Evolutionary conservation across 2,888 invertebrate species (phyloP), one percentile per base, ranked within the genome.

Genomic region (Clepsis dumicolana): DNA sequence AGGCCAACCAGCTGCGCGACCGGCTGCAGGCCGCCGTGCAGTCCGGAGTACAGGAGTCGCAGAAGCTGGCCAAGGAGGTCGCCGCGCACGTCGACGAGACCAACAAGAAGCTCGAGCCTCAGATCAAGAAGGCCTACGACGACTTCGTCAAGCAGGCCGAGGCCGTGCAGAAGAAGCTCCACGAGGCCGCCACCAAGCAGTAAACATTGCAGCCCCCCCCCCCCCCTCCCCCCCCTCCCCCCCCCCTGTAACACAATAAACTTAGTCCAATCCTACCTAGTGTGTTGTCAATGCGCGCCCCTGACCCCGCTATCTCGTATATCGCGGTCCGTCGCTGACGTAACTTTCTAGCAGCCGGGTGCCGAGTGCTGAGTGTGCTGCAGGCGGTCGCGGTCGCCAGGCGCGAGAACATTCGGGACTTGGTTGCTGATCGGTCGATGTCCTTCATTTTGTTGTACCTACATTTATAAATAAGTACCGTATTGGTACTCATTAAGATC

Each of bases 171-270:
- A 86, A 88, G 87, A 89, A 89, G 73, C 44, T 93, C 73, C 90
- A 89, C 81, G 91, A 89, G 21, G 91, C 86, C 71, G 90, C 92
- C 82, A 81, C 56, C 82, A 91, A 91, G 87, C 89, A 89, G 79
- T 88, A 72, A 80, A 32, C 41, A 14, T 10, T 32, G 14, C 38
- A 10, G 38, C 66, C 57, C 2, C 38, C n/a, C 35, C 27, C 24
- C 27, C 18, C 21, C 32, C 41, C n/a, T 10, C 38, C n/a, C 38
- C 12, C 32, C 66, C 57, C 2, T 29, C n/a, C 35, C 27, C 24
- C 27, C 18, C 21, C 32, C 24, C 53, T 14, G 5, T 35, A 35
- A 24, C 54, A 24, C 38, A 68, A 68, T 68, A 68, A 57, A 63
- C 12, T 16, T 62, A 57, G 54, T 52, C 38, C 7, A 27, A 25